Percentiles rank a stretch among this genome's conserved stretches.
Conservation (phyloP, 2,888 invertebrate genomes). For the Amiota communis region DNA sequence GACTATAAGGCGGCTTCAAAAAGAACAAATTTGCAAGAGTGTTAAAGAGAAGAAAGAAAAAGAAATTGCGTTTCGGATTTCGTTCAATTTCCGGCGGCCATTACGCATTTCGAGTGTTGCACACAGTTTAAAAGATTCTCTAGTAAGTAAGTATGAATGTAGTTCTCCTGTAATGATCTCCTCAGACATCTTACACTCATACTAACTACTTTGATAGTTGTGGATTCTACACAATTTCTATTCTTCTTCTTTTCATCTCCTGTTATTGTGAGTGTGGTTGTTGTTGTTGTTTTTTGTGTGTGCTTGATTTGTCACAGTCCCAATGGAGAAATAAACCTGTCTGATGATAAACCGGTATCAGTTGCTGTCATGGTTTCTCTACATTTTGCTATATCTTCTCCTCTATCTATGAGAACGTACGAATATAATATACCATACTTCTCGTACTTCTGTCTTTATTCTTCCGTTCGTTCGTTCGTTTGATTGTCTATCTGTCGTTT, state of each 20-base stretch:
- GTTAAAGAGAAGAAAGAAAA: conserved; percentile 34
- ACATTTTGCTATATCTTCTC: conserved; percentile 49
- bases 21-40: conserved; percentile 36
- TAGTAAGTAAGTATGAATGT: not conserved
- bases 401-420: too few relatives aligned
- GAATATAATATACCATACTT: too few relatives aligned
- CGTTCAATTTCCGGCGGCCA: conserved; percentile 64
- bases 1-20: conserved; percentile 22
- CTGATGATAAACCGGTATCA: conserved; percentile 60
- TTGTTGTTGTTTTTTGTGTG: conserved; percentile 49
- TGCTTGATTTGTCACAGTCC: conserved; percentile 64
- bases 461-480: not conserved
- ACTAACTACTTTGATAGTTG: too few relatives aligned
- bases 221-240: not conserved
- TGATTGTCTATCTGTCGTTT: not conserved
- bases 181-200: too few relatives aligned
- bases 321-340: conserved; percentile 65
- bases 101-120: conserved; percentile 45
- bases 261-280: not conserved
- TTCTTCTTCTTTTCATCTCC: conserved; percentile 34
- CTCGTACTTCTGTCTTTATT: not conserved
- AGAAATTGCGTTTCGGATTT: conserved; percentile 17
- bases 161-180: too few relatives aligned
- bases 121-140: conserved; percentile 28
- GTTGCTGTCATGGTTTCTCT: conserved; percentile 22